Percentiles rank a stretch among this genome's conserved stretches.
Conservation (phyloP, 2,113 vertebrate species). For the Solea senegalensis region DNA sequence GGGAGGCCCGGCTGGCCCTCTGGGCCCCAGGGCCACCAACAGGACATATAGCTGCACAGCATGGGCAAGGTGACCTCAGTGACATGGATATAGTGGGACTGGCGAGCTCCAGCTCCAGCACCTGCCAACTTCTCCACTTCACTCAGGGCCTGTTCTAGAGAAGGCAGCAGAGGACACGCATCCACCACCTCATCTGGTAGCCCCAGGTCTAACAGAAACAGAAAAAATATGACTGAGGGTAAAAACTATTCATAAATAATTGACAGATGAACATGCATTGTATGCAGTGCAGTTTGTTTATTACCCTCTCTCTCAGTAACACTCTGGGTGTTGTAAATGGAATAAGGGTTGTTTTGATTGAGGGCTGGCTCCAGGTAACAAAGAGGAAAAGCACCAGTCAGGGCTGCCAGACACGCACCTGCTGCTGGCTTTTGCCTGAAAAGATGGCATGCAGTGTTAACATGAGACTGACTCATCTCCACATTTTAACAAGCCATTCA, state of each 20-base stretch:
- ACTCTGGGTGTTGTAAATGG: conserved; percentile 87
- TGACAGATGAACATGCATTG: background rate
- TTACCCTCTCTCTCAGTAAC: conserved; percentile 86
- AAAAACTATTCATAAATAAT: background rate
- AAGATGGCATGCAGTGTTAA: conserved; percentile 29
- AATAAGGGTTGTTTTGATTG: conserved; percentile 86
- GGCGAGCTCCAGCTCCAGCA: conserved; percentile 86
- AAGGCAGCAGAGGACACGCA: conserved; percentile 87
- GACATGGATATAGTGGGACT: conserved; percentile 87
- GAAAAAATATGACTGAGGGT: background rate
- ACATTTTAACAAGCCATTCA: background rate
- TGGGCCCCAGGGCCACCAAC: conserved; percentile 86
- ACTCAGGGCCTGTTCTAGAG: conserved; percentile 86
- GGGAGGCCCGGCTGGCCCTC: conserved; percentile 78
- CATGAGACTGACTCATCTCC: background rate
- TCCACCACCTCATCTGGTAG: conserved; percentile 84
- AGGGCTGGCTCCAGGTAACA: conserved; percentile 92
- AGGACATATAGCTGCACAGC: conserved; percentile 92
- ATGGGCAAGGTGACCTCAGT: conserved; percentile 92
- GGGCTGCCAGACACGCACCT: conserved; percentile 91
- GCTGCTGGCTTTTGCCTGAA: conserved; percentile 86
- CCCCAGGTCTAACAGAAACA: conserved; percentile 76
- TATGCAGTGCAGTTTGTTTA: background rate
- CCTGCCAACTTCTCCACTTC: conserved; percentile 87
- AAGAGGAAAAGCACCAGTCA: conserved; percentile 90